Base-by-base conservation (phyloP, 2,113 vertebrate species). In the Dermatemys mawii region DNA sequence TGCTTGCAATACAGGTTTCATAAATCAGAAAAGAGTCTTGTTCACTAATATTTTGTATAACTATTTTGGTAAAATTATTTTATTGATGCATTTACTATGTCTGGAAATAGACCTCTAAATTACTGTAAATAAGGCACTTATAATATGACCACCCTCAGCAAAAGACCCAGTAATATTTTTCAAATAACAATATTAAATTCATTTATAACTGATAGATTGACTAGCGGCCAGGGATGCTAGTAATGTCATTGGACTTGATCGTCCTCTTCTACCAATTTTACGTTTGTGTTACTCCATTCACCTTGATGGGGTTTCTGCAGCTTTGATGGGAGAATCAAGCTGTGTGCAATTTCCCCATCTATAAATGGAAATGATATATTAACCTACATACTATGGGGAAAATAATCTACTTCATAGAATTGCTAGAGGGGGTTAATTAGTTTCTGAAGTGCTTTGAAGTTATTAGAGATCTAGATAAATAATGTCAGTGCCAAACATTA, bases 181-280 rank as follows among this genome's bases (percentile, higher is more conserved):
- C 9, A 57, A 86, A 84, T 91, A 54, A 67, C 5, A 84, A 93
- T 86, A 95, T 89, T 92, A 86, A 94, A 50, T 21, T 24, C 16
- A 86, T 89, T 95, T 90, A 50, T 91, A 96, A 92, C 90, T 83
- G 89, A 93, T 88, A 89, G 87, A 86, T 27, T 3, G 1, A 94
- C 94, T 88, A 49, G 32, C 49, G 94, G 27, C 63, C 88, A 29
- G 53, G 67, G 84, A 86, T 83, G n/a, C 57, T 84, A 38, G 75
- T 92, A 90, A 84, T 32, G 88, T 84, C 75, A 78, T 5, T 57
- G 5, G 49, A 5, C 57, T 91, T 86, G 90, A 84, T 2, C 41
- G 70, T n/a, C 17, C 14, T 70, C 63, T 53, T 53, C 21, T 70
- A 70, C 16, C 35, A n/a, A 70, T 70, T 70, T 70, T 38, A 70